A percentile compares a stretch with the other conserved stretches of the same genome.
Evolutionary conservation across 1,140 invertebrate genomes (phyloP).

Genomic region (Colletes gigas): DNA sequence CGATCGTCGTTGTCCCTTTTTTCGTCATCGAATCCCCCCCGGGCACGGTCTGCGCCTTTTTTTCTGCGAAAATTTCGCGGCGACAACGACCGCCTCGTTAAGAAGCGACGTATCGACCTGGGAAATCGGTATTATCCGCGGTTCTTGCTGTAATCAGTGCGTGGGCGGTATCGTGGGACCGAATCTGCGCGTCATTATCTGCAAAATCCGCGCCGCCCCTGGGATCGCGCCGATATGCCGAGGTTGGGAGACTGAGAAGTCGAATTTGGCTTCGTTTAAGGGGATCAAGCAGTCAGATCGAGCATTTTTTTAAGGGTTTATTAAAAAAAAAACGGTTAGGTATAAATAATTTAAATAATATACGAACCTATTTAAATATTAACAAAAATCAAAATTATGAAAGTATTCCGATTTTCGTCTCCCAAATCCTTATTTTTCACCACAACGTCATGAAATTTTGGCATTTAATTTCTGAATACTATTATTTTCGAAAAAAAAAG

Average conservation of each 20-base stretch:
- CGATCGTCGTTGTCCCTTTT: background rate
- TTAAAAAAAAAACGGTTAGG: no score
- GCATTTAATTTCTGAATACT: no score
- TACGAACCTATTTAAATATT: no score
- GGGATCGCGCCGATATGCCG: conserved; percentile 27
- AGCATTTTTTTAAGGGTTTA: no score
- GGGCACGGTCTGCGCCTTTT: conserved; percentile 23
- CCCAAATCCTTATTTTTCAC: no score
- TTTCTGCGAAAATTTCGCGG: conserved; percentile 5
- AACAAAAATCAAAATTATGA: no score
- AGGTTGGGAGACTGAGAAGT: background rate
- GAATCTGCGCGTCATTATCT: conserved; percentile 54
- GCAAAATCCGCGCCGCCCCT: conserved; percentile 44
- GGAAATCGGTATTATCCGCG: conserved; percentile 58
- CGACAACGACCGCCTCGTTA: conserved; percentile 50
- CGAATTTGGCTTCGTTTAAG: background rate
- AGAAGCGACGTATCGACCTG: conserved; percentile 53
- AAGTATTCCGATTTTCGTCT: no score
- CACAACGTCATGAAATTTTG: no score
- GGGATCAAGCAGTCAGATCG: no score
- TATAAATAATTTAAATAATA: no score
- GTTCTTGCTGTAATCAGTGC: conserved; percentile 64
- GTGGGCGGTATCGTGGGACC: conserved; percentile 57
- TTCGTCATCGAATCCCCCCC: background rate
- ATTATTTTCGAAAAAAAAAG: no score